Base-by-base conservation (phyloP, 2,888 invertebrate species). In the Noctuana brunneofusca region DNA sequence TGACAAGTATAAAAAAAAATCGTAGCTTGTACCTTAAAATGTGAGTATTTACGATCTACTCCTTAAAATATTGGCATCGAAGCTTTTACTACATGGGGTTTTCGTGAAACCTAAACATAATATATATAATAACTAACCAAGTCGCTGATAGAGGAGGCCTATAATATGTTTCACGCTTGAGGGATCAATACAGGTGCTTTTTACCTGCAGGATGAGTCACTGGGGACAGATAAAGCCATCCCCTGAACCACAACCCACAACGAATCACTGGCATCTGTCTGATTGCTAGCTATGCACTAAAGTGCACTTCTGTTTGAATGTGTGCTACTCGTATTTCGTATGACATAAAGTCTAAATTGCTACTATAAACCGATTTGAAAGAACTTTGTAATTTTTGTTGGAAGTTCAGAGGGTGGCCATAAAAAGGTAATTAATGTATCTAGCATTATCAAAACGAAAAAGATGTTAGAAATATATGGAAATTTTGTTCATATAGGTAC, bases 191-290 rank as follows among this genome's bases (percentile, higher is more conserved):
- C 35, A 38, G 20, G 54, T 49, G n/a, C 38, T 55, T 55, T 52
- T 48, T 55, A 56, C 62, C 55, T 56, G 55, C 18, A 22, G 55
- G 38, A 56, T 50, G 49, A 49, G 48, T 62, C 55, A 30, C 55
- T 3, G 62, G 62, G 62, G 62, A 55, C 55, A 55, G 41, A 56
- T 56, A 50, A 41, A 62, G 18, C 41, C 22, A 43, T 46, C 62
- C 58, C 58, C 50, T 41, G 30, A 41, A 49, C 62, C 62, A 20
- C 54, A 38, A 14, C 14, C 20, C n/a, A 5, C 60, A 22, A 41
- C 32, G 32, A 43, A 63, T 43, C 38, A 52, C 24, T 43, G 22
- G 32, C 30, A n/a, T 12, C 55, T 8, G 41, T 55, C 41, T 38
- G 24, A 24, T 24, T 41, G 41, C 41, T 6, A 24, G 22, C 53